Evolutionary conservation across 2,797 vertebrate species (phyloP).

Genomic region (Acanthiza pusilla): DNA sequence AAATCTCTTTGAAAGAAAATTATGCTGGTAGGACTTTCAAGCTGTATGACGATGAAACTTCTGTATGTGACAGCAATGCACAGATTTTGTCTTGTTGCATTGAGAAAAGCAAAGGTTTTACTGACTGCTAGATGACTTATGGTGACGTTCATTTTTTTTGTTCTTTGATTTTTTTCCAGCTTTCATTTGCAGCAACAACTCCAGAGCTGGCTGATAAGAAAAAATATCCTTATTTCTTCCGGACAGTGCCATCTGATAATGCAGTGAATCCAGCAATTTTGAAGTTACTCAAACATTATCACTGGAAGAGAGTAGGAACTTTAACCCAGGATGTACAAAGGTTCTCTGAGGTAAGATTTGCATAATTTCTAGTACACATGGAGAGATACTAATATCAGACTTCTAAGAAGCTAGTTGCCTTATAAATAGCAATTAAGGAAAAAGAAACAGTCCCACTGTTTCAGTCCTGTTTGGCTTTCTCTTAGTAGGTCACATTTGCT

Average conservation of each 20-base stretch:
- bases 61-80: fast-evolving
- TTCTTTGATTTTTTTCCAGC: conserved; percentile 75
- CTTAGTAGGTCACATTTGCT: not conserved
- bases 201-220: conserved; percentile 98
- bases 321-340: conserved; percentile 97
- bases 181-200: conserved; percentile 97
- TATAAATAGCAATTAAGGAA: not conserved
- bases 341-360: conserved; percentile 91
- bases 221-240: conserved; percentile 99
- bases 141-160: not conserved
- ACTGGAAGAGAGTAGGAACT: conserved; percentile 96
- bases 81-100: not conserved
- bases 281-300: conserved; percentile 91
- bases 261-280: conserved; percentile 97
- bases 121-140: not conserved
- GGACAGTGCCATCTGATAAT: conserved; percentile 97
- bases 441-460: not conserved
- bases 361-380: not conserved
- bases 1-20: not conserved
- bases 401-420: not conserved
- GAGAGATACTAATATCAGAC: not conserved
- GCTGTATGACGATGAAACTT: not conserved
- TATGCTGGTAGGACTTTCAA: not conserved
- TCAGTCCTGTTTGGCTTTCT: not conserved
- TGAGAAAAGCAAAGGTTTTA: not conserved